Percentiles rank a stretch among this genome's conserved stretches.
These are phyloP conservation scores for Aspidoscelis tigris DNA, from an alignment of 2,113 vertebrate genomes.

Conservation along the genomic window DNA sequence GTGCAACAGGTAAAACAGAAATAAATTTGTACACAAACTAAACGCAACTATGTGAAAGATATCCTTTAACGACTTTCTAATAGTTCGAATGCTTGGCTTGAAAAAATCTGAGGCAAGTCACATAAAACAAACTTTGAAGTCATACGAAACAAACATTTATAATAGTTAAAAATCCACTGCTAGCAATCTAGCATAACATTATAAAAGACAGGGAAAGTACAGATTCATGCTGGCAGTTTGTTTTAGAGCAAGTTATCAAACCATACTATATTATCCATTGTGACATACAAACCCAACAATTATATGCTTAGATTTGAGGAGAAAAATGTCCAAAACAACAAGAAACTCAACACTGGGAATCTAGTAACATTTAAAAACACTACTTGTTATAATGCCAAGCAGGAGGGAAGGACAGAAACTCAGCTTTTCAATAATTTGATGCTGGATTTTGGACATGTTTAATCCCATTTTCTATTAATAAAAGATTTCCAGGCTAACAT, in stretches of 20 bases:
- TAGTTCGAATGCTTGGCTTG: conserved; percentile 23
- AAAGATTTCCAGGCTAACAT: conserved; percentile 69
- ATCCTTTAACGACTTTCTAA: conserved; percentile 30
- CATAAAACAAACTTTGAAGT: conserved; percentile 3
- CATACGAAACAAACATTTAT: conserved; percentile 14
- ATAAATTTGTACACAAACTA: conserved; percentile 16
- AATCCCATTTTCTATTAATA: neutral
- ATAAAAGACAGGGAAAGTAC: conserved; percentile 73
- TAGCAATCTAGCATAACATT: conserved; percentile 55
- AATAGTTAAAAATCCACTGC: conserved; percentile 47
- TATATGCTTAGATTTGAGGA: conserved; percentile 71
- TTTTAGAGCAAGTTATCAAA: conserved; percentile 69
- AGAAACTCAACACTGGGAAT: conserved; percentile 70
- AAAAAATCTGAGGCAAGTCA: conserved; percentile 13
- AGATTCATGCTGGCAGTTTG: conserved; percentile 76
- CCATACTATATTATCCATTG: conserved; percentile 73
- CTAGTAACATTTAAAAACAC: conserved; percentile 73
- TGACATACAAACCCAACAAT: conserved; percentile 70
- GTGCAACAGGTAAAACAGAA: neutral
- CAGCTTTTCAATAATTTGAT: too few species aligned
- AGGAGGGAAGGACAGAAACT: conserved; percentile 49
- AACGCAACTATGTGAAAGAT: conserved; percentile 41
- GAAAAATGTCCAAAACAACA: conserved; percentile 74
- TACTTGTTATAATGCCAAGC: conserved; percentile 62
- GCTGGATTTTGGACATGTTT: neutral